A percentile compares a stretch with the other conserved stretches of the same genome.
Conservation (phyloP, 2,888 invertebrate species). For the Ctena decussata region DNA sequence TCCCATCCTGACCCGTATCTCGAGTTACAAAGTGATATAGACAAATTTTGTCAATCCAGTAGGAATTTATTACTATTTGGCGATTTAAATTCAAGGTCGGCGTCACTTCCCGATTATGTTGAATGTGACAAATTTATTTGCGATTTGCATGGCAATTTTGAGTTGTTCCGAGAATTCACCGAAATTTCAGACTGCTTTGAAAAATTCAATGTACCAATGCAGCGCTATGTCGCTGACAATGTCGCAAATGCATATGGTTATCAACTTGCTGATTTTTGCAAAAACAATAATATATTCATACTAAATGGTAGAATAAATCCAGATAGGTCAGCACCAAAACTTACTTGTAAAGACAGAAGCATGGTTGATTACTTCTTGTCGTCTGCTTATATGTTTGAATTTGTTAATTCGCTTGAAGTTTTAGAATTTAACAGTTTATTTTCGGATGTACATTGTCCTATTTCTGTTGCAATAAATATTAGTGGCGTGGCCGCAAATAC, state of each 20-base stretch:
- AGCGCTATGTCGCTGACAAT: not conserved
- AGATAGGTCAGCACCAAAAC: not conserved
- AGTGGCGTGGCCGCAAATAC: no score
- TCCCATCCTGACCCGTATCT: conserved; percentile 11
- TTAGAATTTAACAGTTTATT: not conserved
- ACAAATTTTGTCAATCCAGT: not conserved
- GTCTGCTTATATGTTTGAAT: not conserved
- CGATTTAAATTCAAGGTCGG: conserved; percentile 4
- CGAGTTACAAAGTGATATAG: conserved; percentile 9
- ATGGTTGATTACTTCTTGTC: not conserved
- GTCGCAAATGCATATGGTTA: not conserved
- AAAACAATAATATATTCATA: not conserved
- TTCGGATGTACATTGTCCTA: not conserved
- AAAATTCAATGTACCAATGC: no score
- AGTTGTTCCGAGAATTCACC: not conserved
- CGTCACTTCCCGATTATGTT: not conserved
- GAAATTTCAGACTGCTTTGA: not conserved
- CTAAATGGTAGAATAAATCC: not conserved
- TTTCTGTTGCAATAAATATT: no score
- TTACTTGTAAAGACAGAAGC: not conserved
- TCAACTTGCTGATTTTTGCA: not conserved
- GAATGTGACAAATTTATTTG: not conserved
- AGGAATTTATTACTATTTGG: not conserved
- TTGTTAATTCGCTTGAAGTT: not conserved
- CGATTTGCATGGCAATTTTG: not conserved